Evolutionary conservation across 2,888 invertebrate genomes (phyloP).

Genomic region (Orthonevra nobilis): DNA sequence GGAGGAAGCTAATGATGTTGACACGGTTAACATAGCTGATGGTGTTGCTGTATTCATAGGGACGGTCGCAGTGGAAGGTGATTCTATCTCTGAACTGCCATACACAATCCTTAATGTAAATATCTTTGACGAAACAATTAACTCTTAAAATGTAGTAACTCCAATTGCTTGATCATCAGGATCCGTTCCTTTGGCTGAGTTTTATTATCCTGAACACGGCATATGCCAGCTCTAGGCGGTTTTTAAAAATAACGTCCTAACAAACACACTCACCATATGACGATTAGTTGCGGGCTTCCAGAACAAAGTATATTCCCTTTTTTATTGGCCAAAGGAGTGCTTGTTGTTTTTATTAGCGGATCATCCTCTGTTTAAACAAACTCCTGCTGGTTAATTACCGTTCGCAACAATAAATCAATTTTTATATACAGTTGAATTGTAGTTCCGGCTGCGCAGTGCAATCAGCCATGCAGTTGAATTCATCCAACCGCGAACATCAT

Average conservation of each 20-base stretch:
- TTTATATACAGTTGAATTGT: slow-evolving; percentile 44
- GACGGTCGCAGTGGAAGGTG: too few species aligned
- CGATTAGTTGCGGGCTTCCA: slow-evolving; percentile 42
- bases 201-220: slow-evolving; percentile 31
- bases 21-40: too few species aligned
- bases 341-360: slow-evolving; percentile 65
- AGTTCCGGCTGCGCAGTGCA: slow-evolving; percentile 59
- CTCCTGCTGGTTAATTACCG: slow-evolving; percentile 25
- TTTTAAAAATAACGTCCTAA: slow-evolving; percentile 27
- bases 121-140: slow-evolving; percentile 6
- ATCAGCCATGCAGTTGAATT: slow-evolving; percentile 39
- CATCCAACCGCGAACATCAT: slow-evolving; percentile 63
- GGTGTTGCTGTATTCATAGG: too few species aligned
- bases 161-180: slow-evolving; percentile 38
- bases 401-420: slow-evolving; percentile 67
- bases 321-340: slow-evolving; percentile 16
- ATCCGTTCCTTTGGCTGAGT: slow-evolving; percentile 10
- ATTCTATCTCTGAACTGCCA: too few species aligned
- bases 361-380: slow-evolving; percentile 57
- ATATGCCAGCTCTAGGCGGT: slow-evolving; percentile 45
- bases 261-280: slow-evolving; percentile 55
- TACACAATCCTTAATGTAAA: slow-evolving; percentile 28
- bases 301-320: slow-evolving; percentile 16
- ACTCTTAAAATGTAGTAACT: slow-evolving; percentile 22
- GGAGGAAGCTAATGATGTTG: too few species aligned